Conservation (phyloP, 2,113 vertebrate genomes). For the Tursiops truncatus region DNA sequence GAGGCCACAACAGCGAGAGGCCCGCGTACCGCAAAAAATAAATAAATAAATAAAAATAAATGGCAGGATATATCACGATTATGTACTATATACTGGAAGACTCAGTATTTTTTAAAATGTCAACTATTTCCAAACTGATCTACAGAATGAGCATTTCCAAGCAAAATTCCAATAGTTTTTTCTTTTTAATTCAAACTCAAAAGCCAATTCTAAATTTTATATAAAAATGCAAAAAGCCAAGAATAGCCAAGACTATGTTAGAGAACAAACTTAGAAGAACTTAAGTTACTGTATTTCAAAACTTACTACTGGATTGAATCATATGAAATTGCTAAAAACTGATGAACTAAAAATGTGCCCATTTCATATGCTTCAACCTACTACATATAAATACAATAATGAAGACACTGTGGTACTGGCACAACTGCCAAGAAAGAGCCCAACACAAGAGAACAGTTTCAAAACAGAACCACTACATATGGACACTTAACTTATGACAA, state of each 20-base stretch:
- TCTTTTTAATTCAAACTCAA: not conserved
- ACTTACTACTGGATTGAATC: not conserved
- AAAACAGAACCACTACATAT: not conserved
- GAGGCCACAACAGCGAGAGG: too few relatives aligned
- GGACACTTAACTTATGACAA: not conserved
- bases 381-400: not conserved
- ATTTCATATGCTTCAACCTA: not conserved
- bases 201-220: not conserved
- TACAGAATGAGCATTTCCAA: not conserved
- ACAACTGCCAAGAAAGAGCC: not conserved
- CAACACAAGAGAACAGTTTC: not conserved
- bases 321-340: not conserved
- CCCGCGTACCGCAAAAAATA: too few relatives aligned
- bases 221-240: not conserved
- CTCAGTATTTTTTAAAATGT: not conserved
- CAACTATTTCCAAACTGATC: not conserved
- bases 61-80: not conserved
- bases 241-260: not conserved
- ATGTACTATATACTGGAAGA: not conserved
- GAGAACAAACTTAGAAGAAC: not conserved
- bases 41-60: not conserved
- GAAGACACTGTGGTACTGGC: not conserved
- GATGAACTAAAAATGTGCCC: not conserved
- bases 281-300: not conserved
- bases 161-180: not conserved